These are phyloP conservation scores for Typhlichthys eigenmanni DNA, from an alignment of 2,797 vertebrate species.

Conservation along the genomic window DNA sequence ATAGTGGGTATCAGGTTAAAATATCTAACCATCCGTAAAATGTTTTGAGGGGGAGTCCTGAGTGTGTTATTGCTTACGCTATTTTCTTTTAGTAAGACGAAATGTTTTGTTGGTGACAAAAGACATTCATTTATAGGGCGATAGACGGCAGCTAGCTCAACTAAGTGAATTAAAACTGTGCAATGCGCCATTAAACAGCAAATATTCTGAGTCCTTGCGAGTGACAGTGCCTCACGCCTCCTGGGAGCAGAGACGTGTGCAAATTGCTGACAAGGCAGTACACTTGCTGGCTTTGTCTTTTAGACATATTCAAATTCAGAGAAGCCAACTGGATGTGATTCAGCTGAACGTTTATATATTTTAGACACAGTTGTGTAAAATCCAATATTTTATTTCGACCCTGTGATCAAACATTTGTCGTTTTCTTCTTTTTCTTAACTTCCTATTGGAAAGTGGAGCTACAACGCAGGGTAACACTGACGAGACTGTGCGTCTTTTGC, in stretches of 20 bases:
- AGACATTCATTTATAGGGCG: background rate
- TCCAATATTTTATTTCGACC: no score
- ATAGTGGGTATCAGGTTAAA: no score
- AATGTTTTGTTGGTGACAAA: no score
- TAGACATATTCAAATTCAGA: background rate
- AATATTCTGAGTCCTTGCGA: conserved; percentile 1
- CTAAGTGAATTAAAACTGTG: conserved; percentile 24
- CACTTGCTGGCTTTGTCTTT: background rate
- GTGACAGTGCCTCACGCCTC: conserved; percentile 3
- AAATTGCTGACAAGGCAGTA: conserved; percentile 24
- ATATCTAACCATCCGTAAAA: no score
- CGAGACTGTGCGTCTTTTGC: background rate
- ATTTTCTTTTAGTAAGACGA: no score
- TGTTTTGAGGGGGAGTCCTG: no score
- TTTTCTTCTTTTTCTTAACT: no score
- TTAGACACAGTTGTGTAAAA: background rate
- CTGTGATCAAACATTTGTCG: no score
- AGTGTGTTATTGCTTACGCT: no score
- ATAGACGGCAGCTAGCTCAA: conserved; percentile 9
- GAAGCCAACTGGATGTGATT: background rate
- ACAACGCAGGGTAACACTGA: no score
- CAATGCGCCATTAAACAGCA: conserved; percentile 9
- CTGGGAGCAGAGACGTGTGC: conserved; percentile 11
- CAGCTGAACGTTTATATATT: background rate
- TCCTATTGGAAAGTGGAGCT: no score